Conservation (phyloP, 92 coral and sea anemone species). For the Muricea muricata region DNA sequence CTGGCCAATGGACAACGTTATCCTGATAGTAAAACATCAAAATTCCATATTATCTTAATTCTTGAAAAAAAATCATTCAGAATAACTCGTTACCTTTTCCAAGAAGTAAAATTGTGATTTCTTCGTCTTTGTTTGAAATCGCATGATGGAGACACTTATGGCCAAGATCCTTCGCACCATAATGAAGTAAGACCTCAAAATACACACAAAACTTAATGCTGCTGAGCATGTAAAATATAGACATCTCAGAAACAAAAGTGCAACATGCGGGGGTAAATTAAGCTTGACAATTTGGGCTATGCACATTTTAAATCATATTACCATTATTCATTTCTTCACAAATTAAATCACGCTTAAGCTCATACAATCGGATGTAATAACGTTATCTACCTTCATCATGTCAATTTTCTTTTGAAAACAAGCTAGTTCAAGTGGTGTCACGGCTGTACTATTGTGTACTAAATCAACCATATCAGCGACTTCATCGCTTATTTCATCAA, state of each 20-base stretch:
- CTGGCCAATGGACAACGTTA: no score
- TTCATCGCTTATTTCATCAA: conserved; percentile 33
- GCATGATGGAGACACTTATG: conserved; percentile 77
- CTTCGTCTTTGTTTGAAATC: conserved; percentile 74
- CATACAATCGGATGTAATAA: no score
- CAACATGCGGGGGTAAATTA: no score
- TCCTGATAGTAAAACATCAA: no score
- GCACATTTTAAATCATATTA: no score
- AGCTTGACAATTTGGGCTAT: no score
- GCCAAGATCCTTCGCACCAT: conserved; percentile 81
- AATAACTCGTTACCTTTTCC: conserved; percentile 63
- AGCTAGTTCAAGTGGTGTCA: conserved; percentile 86
- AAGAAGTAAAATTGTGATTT: conserved; percentile 70
- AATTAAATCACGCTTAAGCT: no score
- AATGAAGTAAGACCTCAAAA: conserved; percentile 11
- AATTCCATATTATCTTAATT: no score
- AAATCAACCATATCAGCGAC: conserved; percentile 38
- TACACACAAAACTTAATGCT: background rate
- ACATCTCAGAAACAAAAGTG: no score
- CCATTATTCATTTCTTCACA: no score
- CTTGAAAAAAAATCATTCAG: no score
- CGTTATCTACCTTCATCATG: background rate
- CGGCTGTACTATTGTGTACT: conserved; percentile 9
- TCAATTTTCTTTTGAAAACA: conserved; percentile 67
- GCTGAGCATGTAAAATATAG: no score